Base-by-base conservation (phyloP, 2,888 invertebrate species). In the Lasioglossum malachurum region DNA sequence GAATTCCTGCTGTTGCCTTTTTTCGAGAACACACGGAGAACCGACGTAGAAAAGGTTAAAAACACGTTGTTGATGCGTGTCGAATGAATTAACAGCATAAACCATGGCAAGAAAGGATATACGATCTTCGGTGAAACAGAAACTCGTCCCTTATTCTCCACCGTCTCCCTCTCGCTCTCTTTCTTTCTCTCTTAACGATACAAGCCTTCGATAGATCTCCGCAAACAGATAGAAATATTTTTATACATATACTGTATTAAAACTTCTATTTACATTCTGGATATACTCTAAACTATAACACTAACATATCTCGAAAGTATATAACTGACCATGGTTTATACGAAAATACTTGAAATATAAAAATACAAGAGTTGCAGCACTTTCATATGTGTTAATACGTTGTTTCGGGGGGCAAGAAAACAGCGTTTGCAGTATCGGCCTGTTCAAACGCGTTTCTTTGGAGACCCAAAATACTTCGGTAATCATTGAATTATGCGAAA, bases 251-350 rank as follows among this genome's bases (percentile, higher is more conserved):
- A 46, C 8, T 49, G 80, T 67, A 78, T 73, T 83, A 75, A 79
- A 86, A 86, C 35, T 41, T 81, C 73, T 83, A 83, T 83, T 80
- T 86, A 87, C 83, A 81, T 53, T 83, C 79, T 60, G 53, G 75
- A 81, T 78, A 77, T 81, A 75, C 57, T 69, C 75, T 75, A 81
- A 86, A 76, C 46, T 79, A 74, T 81, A 87, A 83, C 49, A 44
- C 77, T 87, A 80, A 85, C 27, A 41, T 75, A 73, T 73, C 57
- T 82, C 27, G 27, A 80, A 82, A 80, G 80, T 75, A 81, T 80
- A 80, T 71, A 86, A 81, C 81, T 81, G 77, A 89, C 85, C 87
- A 89, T 89, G 90, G 88, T 87, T 88, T 85, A 89, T 85, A 86
- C 86, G 49, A 82, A 88, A 88, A 88, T 89, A 87, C 74, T 77